Conservation (phyloP, 2,113 vertebrate genomes). For the Microcebus lehilahytsara region DNA sequence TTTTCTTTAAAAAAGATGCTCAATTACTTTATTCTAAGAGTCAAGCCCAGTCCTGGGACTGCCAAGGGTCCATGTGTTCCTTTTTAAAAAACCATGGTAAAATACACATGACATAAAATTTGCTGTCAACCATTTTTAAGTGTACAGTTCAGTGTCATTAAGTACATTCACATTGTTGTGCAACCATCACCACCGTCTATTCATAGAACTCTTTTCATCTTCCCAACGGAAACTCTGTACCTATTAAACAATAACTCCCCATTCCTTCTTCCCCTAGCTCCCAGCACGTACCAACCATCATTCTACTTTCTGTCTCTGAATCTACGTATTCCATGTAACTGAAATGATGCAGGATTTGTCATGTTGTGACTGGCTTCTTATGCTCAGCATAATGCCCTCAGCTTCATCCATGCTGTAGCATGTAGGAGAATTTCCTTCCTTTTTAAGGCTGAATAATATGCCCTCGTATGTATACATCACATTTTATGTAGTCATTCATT, state of each 20-base stretch:
- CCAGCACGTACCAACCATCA: neutral
- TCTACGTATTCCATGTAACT: neutral
- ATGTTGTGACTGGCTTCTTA: neutral
- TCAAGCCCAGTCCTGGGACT: neutral
- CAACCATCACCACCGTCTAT: neutral
- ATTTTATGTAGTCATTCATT: neutral
- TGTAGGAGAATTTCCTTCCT: neutral
- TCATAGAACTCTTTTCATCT: neutral
- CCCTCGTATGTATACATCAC: neutral
- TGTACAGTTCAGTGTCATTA: neutral
- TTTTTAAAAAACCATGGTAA: neutral
- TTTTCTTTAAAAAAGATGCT: neutral
- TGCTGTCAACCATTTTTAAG: neutral
- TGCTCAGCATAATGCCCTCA: accelerated
- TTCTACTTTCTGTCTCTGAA: neutral
- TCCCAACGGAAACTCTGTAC: neutral
- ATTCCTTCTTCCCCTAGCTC: too few relatives aligned
- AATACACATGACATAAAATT: neutral
- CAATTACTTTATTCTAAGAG: neutral
- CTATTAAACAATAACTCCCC: neutral
- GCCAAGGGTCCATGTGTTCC: neutral
- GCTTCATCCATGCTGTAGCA: neutral
- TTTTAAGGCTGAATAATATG: neutral
- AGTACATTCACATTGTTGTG: neutral
- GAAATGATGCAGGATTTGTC: too few relatives aligned